These are phyloP conservation scores for Aethes cnicana DNA, from an alignment of 2,888 invertebrate species.

Conservation along the genomic window DNA sequence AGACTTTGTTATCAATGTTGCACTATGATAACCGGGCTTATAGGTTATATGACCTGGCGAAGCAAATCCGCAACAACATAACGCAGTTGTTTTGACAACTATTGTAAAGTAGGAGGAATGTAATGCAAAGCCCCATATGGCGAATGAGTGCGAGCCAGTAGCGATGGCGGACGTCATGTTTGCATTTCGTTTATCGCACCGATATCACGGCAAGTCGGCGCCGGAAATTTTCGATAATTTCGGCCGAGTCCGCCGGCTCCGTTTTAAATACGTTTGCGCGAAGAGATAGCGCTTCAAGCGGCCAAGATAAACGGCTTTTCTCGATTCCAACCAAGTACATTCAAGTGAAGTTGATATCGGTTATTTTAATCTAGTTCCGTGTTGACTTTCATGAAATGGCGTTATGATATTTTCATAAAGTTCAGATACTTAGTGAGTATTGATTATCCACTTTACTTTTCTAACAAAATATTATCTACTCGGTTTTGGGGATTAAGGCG, in stretches of 20 bases:
- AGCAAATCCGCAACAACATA: constrained; percentile 11
- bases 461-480: too few relatives aligned
- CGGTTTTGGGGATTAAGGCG: too few relatives aligned
- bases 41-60: too few relatives aligned
- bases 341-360: constrained; percentile 28
- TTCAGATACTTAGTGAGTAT: too few relatives aligned
- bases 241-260: constrained; percentile 43
- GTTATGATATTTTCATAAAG: too few relatives aligned
- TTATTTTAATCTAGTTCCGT: constrained; percentile 24
- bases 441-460: too few relatives aligned
- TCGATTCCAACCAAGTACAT: constrained; percentile 26
- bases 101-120: constrained; percentile 17
- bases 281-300: constrained; percentile 42
- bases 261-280: constrained; percentile 39
- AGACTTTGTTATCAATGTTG: constrained; percentile 17
- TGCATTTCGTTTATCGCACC: constrained; percentile 60
- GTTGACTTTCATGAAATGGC: too few relatives aligned
- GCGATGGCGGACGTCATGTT: constrained; percentile 49
- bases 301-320: constrained; percentile 43
- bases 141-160: constrained; percentile 26
- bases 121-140: constrained; percentile 22
- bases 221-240: constrained; percentile 64
- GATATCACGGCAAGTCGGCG: constrained; percentile 45
- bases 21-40: constrained; percentile 13
- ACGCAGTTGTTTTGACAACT: constrained; percentile 24